Conservation (phyloP, 2,888 invertebrate genomes). For the Eretmocerus hayati region DNA sequence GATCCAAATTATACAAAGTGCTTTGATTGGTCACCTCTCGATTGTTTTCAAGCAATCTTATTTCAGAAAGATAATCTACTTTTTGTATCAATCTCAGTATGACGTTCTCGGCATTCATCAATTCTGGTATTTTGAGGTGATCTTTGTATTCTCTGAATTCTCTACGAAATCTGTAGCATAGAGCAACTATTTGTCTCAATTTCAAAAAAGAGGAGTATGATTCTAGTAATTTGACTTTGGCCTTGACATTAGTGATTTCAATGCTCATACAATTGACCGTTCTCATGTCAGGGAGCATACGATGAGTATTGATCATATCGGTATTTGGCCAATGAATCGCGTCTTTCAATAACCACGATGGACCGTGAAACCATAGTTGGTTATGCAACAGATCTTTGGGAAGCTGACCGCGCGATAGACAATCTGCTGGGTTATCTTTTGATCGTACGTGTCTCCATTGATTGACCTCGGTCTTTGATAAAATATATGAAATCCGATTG, state of each 20-base stretch:
- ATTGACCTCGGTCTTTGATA: background rate
- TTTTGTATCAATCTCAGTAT: no score
- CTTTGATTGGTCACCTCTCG: no score
- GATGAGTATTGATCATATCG: background rate
- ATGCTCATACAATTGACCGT: background rate
- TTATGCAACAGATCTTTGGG: conserved; percentile 1
- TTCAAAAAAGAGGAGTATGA: background rate
- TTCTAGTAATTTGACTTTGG: background rate
- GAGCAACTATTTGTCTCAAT: no score
- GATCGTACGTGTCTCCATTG: conserved; percentile 1
- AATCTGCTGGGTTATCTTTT: background rate
- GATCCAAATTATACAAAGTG: no score
- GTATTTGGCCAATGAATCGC: background rate
- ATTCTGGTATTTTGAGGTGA: background rate
- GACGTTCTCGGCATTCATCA: no score
- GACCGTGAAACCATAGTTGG: conserved; percentile 19
- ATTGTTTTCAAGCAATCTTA: no score
- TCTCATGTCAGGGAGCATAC: background rate
- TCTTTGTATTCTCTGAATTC: background rate
- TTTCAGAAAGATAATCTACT: no score
- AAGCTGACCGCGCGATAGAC: background rate
- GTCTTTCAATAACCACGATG: conserved; percentile 8
- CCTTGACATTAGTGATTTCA: background rate
- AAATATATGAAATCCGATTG: background rate
- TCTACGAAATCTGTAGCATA: background rate